These are phyloP conservation scores for Aphelocoma coerulescens DNA, from an alignment of 2,113 vertebrate genomes.

Conservation along the genomic window DNA sequence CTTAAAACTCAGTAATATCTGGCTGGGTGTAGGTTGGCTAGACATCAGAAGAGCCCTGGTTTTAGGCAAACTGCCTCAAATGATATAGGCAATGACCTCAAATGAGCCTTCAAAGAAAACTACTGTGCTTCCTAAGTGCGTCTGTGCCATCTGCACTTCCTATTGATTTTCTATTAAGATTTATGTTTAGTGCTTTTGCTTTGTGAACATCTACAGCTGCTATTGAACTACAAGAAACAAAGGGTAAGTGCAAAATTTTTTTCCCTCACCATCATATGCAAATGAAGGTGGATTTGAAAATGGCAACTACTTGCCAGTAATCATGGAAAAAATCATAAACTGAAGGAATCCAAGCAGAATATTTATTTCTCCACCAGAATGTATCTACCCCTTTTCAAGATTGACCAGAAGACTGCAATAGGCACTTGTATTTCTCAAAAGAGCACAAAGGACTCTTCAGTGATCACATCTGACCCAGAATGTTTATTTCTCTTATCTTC, in stretches of 20 bases:
- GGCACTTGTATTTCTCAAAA: not conserved
- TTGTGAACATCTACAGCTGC: not conserved
- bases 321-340: not conserved
- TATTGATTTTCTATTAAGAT: not conserved
- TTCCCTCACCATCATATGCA: not conserved
- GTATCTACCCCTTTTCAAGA: not conserved
- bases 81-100: not conserved
- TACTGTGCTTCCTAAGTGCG: not conserved
- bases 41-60: not conserved
- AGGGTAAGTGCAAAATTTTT: not conserved
- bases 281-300: not conserved
- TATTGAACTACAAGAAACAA: not conserved
- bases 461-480: not conserved
- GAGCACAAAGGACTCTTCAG: not conserved
- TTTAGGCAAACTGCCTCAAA: not conserved
- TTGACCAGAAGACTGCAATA: not conserved
- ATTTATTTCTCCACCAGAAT: not conserved
- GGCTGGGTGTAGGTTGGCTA: not conserved
- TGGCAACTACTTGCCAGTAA: not conserved
- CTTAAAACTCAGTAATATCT: not conserved
- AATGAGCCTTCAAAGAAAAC: not conserved
- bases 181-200: not conserved
- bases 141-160: not conserved
- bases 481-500: not conserved
- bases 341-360: not conserved